Base-by-base conservation (phyloP, 2,797 vertebrate genomes). In the Nasua narica region DNA sequence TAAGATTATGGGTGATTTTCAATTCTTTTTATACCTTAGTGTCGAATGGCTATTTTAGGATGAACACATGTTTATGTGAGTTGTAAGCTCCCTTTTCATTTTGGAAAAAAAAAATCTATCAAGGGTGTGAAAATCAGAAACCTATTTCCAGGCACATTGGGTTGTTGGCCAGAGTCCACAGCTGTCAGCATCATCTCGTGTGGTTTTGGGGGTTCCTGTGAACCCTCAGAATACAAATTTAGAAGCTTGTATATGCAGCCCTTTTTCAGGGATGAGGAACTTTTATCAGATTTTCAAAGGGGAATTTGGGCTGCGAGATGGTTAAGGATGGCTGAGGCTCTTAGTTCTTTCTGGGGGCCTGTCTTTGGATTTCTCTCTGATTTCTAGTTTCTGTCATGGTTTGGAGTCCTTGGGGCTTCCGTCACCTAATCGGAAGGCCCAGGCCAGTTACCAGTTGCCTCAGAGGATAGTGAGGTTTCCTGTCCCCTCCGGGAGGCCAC, bases 21-120 rank as follows among this genome's bases (percentile, higher is more conserved):
- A 40, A 37, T 89, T 90, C 54, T 78, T 90, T 95, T 85, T 76
- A 72, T 43, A 76, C 65, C 27, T 56, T 52, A 48, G 56, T 76
- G 23, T 78, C 14, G 43, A 88, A 56, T 40, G 56, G 32, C 58
- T 85, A 18, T 95, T 96, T 96, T 78, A 89, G 78, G 67, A 67
- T 89, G 78, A 96, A 62, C 48, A 54, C 21, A 16, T 67, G 54
- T 91, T 97, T 94, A 54, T 76, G 58, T 83, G 60, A 91, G 91
- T 43, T 93, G 29, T 74, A 60, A 72, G 76, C 86, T 65, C 40
- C 48, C 37, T 96, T 78, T 95, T 83, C 32, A 37, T 87, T 94
- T 87, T 81, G 83, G 69, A 50, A 86, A 78, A 86, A 35, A 43
- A 86, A 86, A 83, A 65, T 62, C 32, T 72, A 54, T 62, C 5